phyloP scores from a whole-genome alignment of 2,113 vertebrate species.

The Osmerus mordax region DNA sequence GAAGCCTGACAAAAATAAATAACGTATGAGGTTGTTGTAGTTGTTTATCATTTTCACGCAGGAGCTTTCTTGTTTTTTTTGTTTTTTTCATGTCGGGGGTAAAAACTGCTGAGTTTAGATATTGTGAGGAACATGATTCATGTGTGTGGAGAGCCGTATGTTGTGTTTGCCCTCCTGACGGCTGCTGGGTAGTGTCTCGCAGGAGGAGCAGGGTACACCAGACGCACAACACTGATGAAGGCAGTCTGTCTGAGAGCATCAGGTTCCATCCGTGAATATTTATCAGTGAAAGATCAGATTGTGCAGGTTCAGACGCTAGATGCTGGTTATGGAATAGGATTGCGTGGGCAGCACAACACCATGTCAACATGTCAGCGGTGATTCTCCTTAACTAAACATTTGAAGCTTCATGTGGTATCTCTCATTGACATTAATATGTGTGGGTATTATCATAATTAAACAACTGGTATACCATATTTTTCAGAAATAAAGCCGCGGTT shows the following conservation, averaged over 20 bases:
- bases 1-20: slow-evolving; percentile 75
- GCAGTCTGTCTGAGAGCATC: slow-evolving; percentile 11
- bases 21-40: slow-evolving; percentile 70
- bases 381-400: not conserved
- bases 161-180: slow-evolving; percentile 64
- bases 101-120: slow-evolving; percentile 80
- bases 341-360: too few relatives aligned
- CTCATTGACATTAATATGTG: not conserved
- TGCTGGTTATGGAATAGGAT: too few relatives aligned
- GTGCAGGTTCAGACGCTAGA: not conserved
- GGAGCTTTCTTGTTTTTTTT: slow-evolving; percentile 56
- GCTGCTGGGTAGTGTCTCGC: slow-evolving; percentile 51
- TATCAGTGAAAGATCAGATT: not conserved
- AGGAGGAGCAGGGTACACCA: slow-evolving; percentile 31
- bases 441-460: not conserved
- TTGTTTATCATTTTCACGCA: slow-evolving; percentile 81
- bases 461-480: too few relatives aligned
- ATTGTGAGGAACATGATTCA: slow-evolving; percentile 78
- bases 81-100: slow-evolving; percentile 58
- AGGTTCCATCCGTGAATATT: slow-evolving; percentile 8
- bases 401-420: not conserved
- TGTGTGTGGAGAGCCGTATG: slow-evolving; percentile 65
- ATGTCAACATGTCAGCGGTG: too few relatives aligned
- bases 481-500: too few relatives aligned
- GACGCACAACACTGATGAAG: slow-evolving; percentile 51